Evolutionary conservation across 2,888 invertebrate species (phyloP).

Genomic region (Pocota personata): DNA sequence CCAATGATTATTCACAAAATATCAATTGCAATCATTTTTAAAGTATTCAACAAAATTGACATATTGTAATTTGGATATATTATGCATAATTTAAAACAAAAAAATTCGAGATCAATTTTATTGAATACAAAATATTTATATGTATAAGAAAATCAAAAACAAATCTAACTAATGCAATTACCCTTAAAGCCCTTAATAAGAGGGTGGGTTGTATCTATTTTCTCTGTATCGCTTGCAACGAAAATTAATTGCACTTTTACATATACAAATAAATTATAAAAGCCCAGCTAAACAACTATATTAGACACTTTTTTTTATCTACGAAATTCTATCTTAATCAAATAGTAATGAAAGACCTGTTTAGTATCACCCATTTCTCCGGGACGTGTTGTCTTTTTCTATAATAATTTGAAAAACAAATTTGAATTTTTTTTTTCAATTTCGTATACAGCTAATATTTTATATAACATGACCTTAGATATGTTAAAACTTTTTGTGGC

Average conservation of each 20-base stretch:
- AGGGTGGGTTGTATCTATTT: conserved; percentile 53
- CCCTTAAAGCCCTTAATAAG: conserved; percentile 56
- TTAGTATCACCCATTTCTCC: conserved; percentile 89
- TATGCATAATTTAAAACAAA: not conserved
- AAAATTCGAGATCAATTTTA: not conserved
- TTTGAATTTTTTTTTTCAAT: conserved; percentile 37
- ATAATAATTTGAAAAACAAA: conserved; percentile 79
- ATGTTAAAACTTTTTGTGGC: not conserved
- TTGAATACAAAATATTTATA: conserved; percentile 18
- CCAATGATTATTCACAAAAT: conserved; percentile 30
- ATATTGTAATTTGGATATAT: not conserved
- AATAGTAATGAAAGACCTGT: conserved; percentile 85
- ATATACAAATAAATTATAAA: conserved; percentile 31
- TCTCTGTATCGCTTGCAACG: conserved; percentile 4
- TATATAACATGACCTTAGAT: not conserved
- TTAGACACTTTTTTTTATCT: conserved; percentile 59
- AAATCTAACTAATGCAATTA: conserved; percentile 26
- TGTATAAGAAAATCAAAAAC: conserved; percentile 17
- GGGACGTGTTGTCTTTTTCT: conserved; percentile 87
- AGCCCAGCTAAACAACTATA: conserved; percentile 47
- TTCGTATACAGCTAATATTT: not conserved
- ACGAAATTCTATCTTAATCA: conserved; percentile 48
- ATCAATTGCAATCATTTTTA: not conserved
- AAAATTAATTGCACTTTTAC: conserved; percentile 51
- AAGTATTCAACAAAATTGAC: conserved; percentile 6